Evolutionary conservation across 1,140 invertebrate species (phyloP).

Genomic region (Cheumatopsyche charites): DNA sequence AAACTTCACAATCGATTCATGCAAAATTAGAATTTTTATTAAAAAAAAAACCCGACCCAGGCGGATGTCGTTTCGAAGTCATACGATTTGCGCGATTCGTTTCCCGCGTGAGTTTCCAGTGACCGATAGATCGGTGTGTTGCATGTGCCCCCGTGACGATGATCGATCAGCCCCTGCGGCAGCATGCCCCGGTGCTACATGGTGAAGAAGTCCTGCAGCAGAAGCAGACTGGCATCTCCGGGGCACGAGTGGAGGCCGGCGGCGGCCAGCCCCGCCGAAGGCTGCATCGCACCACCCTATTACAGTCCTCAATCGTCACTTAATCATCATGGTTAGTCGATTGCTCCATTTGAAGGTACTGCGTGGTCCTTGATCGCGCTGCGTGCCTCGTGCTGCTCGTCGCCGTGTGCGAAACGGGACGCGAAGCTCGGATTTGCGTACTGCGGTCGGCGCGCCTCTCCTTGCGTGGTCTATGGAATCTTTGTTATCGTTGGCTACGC

Average conservation of each 20-base stretch:
- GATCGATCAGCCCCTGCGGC: slow-evolving; percentile 28
- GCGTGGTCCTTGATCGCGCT: not conserved
- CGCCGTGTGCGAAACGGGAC: too few species aligned
- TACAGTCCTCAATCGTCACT: slow-evolving; percentile 52
- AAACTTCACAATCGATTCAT: too few species aligned
- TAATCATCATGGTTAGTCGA: slow-evolving; percentile 41
- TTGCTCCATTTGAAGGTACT: not conserved
- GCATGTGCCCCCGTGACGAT: not conserved
- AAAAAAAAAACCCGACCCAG: too few species aligned
- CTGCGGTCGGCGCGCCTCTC: too few species aligned
- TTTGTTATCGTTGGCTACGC: too few species aligned
- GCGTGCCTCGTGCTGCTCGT: not conserved
- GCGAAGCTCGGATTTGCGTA: too few species aligned
- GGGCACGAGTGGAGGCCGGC: slow-evolving; percentile 43
- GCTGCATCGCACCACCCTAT: slow-evolving; percentile 54
- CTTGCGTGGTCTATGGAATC: too few species aligned
- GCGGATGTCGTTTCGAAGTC: too few species aligned
- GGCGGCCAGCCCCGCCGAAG: slow-evolving; percentile 56
- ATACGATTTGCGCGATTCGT: too few species aligned
- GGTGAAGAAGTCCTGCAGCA: slow-evolving; percentile 62
- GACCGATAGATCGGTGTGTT: not conserved
- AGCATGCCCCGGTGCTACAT: slow-evolving; percentile 63
- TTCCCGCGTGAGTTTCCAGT: not conserved
- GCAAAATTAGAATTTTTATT: too few species aligned
- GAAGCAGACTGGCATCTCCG: slow-evolving; percentile 54